These are phyloP conservation scores for Lutjanus argentimaculatus DNA, from an alignment of 2,797 vertebrate genomes.

Conservation along the genomic window DNA sequence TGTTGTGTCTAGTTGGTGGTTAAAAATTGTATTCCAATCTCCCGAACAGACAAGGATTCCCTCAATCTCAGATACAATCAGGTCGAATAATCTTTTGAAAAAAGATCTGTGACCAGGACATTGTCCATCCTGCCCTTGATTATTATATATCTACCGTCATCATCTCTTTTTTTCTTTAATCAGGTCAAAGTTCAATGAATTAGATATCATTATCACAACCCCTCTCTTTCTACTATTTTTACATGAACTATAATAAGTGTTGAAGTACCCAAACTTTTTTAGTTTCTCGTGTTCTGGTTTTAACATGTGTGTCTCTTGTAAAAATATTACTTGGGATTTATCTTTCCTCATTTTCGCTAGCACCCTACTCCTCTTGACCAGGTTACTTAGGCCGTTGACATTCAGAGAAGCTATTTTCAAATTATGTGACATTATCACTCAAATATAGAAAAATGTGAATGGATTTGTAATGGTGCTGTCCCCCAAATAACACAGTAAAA, in stretches of 20 bases:
- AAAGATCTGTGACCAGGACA: background rate
- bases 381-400: background rate
- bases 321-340: too few species aligned
- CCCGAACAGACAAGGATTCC: background rate
- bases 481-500: background rate
- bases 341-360: background rate
- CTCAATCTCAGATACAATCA: background rate
- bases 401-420: background rate
- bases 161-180: too few species aligned
- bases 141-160: background rate
- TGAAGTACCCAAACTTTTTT: too few species aligned
- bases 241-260: too few species aligned
- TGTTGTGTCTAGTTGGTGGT: too few species aligned
- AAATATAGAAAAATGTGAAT: background rate
- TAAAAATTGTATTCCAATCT: too few species aligned
- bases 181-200: too few species aligned
- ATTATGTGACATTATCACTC: background rate
- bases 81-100: background rate
- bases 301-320: too few species aligned
- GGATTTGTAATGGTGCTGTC: background rate
- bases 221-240: too few species aligned
- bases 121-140: background rate
- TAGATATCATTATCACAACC: too few species aligned
- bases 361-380: background rate
- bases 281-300: too few species aligned